These are phyloP conservation scores for Diorhabda sublineata DNA, from an alignment of 1,140 invertebrate genomes.

Conservation along the genomic window DNA sequence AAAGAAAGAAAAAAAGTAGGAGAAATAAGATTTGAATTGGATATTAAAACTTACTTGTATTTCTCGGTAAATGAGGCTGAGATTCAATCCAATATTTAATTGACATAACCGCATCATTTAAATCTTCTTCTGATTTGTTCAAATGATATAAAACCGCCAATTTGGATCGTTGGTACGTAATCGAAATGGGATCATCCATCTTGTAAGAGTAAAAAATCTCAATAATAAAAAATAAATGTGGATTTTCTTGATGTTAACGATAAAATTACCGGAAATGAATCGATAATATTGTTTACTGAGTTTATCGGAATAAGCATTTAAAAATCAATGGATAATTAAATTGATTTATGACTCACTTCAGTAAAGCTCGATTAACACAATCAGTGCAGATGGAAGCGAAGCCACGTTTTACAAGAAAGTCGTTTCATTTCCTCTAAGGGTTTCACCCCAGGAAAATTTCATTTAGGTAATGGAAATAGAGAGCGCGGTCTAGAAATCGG, in stretches of 20 bases:
- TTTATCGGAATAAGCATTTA: background rate
- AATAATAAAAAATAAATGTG: no score
- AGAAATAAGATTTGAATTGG: no score
- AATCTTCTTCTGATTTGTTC: constrained; percentile 1
- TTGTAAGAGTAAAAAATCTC: no score
- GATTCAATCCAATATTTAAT: constrained; percentile 10
- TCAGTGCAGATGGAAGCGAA: constrained; percentile 26
- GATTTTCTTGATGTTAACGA: background rate
- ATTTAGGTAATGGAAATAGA: constrained; percentile 25
- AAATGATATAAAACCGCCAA: background rate
- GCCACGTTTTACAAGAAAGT: constrained; percentile 33
- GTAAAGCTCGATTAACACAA: constrained; percentile 5
- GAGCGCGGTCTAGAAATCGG: no score
- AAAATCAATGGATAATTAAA: background rate
- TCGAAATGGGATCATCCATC: no score
- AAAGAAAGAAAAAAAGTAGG: no score
- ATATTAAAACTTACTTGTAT: background rate
- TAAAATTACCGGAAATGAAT: background rate
- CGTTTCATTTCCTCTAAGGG: constrained; percentile 33
- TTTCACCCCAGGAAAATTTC: constrained; percentile 20
- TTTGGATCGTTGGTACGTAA: no score
- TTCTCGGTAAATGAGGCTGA: constrained; percentile 9
- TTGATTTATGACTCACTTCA: constrained; percentile 6
- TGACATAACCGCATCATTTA: background rate
- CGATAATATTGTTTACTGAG: background rate